Base-by-base conservation (phyloP, 2,797 vertebrate species). In the Anolis apletophallus region DNA sequence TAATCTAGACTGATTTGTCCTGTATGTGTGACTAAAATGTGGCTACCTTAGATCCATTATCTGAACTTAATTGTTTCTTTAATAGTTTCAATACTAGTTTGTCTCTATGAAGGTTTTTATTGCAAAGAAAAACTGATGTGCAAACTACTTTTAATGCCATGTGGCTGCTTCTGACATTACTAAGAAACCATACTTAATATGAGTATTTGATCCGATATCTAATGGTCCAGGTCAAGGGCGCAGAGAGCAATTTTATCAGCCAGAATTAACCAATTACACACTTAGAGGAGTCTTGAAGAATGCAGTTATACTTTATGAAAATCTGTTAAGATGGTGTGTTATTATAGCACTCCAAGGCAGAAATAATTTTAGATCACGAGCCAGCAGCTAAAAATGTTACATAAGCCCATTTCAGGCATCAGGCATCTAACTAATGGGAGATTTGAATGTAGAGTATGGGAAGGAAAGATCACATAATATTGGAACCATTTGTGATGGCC, bases 181-280 rank as follows among this genome's bases (percentile, higher is more conserved):
- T 1, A 90, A 55, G 50, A 1, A 2, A 82, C 83, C 81, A 82
- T 55, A 86, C 80, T 14, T 90, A 89, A 76, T 61, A 40, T 26
- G 85, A 91, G 82, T 77, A 8, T 90, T 55, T 59, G 54, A 46
- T 26, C 50, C 55, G 12, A 57, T 67, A 13, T 52, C n/a, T 75
- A 32, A 64, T n/a, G 32, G 87, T 87, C 71, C 16, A 71, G 84
- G 86, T 82, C 73, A 52, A 87, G 79, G 80, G 89, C 67, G 72
- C 59, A 73, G 80, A 71, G 16, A 80, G 6, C 61, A 82, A 13
- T 61, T 87, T 85, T 36, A 57, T 84, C 12, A 26, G 11, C 86
- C 57, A 17, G 50, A 36, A 81, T 90, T 87, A 81, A 67, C 23
- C 88, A 89, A 76, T 72, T 54, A 79, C 83, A 55, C 87, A 82